These are phyloP conservation scores for Chlamydotis undulata DNA, from an alignment of 2,113 vertebrate genomes.

Conservation along the genomic window DNA sequence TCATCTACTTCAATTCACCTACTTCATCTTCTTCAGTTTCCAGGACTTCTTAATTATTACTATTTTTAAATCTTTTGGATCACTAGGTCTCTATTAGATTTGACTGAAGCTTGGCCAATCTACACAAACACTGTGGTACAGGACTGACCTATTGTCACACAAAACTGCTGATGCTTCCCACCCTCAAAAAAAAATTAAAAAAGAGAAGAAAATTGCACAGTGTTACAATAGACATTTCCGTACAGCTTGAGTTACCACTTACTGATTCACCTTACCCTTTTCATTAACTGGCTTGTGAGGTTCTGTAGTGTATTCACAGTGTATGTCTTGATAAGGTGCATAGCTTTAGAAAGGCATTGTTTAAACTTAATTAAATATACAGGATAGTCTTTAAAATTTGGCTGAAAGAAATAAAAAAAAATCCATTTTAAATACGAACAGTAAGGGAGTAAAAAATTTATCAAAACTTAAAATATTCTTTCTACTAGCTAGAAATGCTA, in stretches of 20 bases:
- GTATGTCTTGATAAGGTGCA: constrained; percentile 94
- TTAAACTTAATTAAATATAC: constrained; percentile 92
- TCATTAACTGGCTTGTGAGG: constrained; percentile 91
- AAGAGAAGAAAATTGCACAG: not conserved
- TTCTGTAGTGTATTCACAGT: constrained; percentile 93
- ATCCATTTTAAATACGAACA: not conserved
- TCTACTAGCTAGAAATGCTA: not conserved
- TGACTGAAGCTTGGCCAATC: not conserved
- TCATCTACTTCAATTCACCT: not conserved
- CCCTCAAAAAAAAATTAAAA: not conserved
- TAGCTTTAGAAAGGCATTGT: constrained; percentile 96
- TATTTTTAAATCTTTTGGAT: not conserved
- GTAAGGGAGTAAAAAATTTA: not conserved
- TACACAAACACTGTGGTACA: not conserved
- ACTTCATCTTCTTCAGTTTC: not conserved
- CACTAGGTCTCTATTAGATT: not conserved
- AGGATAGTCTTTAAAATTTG: constrained; percentile 96
- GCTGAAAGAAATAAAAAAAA: constrained; percentile 78
- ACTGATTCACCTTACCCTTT: constrained; percentile 84
- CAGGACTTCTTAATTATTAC: not conserved
- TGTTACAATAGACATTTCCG: not conserved
- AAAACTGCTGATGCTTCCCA: not conserved
- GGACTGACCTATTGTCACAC: not conserved
- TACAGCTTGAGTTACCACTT: not conserved
- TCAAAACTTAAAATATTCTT: not conserved